Evolutionary conservation across 2,888 invertebrate genomes (phyloP).

Genomic region (Epinotia bilunana): DNA sequence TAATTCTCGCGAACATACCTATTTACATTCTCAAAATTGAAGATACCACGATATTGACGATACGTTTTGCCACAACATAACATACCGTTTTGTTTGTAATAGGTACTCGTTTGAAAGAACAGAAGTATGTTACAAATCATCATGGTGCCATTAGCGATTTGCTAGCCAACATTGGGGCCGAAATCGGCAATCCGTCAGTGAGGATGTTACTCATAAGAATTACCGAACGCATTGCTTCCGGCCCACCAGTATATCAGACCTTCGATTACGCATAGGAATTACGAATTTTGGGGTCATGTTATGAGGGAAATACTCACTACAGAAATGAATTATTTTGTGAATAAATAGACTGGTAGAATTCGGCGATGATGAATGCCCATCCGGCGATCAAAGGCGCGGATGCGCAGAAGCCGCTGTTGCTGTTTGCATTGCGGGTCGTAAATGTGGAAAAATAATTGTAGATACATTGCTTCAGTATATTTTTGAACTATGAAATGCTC

Average conservation of each 20-base stretch:
- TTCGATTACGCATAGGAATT: neutral
- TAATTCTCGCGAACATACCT: neutral
- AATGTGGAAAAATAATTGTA: constrained; percentile 35
- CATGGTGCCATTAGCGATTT: constrained; percentile 27
- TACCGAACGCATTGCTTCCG: neutral
- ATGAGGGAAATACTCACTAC: neutral
- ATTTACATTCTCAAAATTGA: too few relatives aligned
- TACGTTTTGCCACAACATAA: too few relatives aligned
- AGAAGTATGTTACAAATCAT: constrained; percentile 32
- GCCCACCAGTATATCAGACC: neutral
- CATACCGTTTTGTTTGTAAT: too few relatives aligned
- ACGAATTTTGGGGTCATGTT: neutral
- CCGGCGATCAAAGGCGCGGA: constrained; percentile 42
- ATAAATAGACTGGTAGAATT: constrained; percentile 11
- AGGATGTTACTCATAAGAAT: neutral
- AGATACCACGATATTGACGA: too few relatives aligned
- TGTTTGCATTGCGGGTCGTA: constrained; percentile 32
- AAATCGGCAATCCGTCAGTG: constrained; percentile 33
- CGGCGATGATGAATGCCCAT: constrained; percentile 35
- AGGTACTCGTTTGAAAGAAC: constrained; percentile 5
- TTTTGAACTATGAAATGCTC: neutral
- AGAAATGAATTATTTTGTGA: neutral
- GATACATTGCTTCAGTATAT: constrained; percentile 5
- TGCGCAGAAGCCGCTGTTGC: constrained; percentile 23
- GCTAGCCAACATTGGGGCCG: constrained; percentile 19